Percentiles rank a stretch among this genome's conserved stretches.
These are phyloP conservation scores for Nipponia nippon DNA, from an alignment of 2,113 vertebrate species.

Conservation along the genomic window DNA sequence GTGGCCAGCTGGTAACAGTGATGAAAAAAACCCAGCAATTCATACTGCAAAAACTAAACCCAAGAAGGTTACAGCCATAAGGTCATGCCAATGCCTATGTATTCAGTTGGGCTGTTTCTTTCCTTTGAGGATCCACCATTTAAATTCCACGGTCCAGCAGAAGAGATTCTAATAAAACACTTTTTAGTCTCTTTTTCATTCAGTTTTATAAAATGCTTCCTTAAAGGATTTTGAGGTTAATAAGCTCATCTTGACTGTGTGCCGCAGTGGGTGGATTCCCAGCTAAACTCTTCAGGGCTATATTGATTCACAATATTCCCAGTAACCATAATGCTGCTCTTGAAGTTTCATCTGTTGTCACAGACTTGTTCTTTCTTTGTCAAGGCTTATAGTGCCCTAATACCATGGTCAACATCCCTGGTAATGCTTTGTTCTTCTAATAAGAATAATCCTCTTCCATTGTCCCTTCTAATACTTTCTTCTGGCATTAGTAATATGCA, in stretches of 20 bases:
- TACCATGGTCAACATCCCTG: background rate
- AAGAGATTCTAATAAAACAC: background rate
- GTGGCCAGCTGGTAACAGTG: too few relatives aligned
- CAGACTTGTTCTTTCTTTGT: background rate
- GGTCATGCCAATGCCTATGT: fast-evolving
- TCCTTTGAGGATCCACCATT: background rate
- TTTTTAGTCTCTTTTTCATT: background rate
- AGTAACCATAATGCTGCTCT: background rate
- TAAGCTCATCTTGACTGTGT: background rate
- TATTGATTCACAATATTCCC: background rate
- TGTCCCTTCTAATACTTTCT: background rate
- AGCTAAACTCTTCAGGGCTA: background rate
- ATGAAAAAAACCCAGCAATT: too few relatives aligned
- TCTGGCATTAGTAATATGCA: background rate
- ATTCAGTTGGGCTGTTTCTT: background rate
- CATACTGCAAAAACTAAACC: background rate
- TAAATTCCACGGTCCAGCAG: background rate
- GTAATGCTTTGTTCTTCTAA: background rate
- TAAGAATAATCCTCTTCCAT: background rate
- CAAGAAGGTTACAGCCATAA: background rate
- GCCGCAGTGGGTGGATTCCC: background rate
- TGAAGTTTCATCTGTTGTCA: background rate
- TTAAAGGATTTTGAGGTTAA: background rate
- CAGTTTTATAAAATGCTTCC: background rate
- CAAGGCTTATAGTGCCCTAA: background rate